These are phyloP conservation scores for Epistrophe grossulariae DNA, from an alignment of 2,888 invertebrate species.

Conservation along the genomic window DNA sequence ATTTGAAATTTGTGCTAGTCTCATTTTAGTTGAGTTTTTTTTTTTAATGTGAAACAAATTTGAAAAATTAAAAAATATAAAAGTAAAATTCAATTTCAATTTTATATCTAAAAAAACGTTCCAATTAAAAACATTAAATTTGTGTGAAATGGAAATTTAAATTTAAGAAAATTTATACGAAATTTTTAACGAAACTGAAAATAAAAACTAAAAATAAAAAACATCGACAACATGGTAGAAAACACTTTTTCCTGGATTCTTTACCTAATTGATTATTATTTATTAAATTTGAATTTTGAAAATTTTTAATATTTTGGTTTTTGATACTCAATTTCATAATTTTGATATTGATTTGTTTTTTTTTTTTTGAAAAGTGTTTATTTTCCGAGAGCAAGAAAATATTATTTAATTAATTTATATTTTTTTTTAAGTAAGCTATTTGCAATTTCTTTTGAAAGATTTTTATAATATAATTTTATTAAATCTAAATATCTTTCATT, in stretches of 20 bases:
- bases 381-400: constrained; percentile 58
- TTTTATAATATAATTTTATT: constrained; percentile 31
- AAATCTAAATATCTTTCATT: constrained; percentile 45
- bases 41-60: constrained; percentile 17
- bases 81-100: not conserved
- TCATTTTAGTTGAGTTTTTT: constrained; percentile 54
- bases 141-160: constrained; percentile 59
- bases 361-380: constrained; percentile 51
- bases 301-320: not conserved
- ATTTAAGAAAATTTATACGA: constrained; percentile 22
- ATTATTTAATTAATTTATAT: constrained; percentile 2
- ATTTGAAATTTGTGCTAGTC: constrained; percentile 56
- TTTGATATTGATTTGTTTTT: constrained; percentile 4
- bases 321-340: constrained; percentile 30
- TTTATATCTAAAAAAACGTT: not conserved
- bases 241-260: constrained; percentile 51
- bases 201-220: constrained; percentile 39
- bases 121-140: constrained; percentile 1
- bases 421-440: constrained; percentile 44
- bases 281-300: constrained; percentile 8
- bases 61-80: not conserved
- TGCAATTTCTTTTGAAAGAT: constrained; percentile 5
- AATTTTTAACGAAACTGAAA: constrained; percentile 19
- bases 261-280: constrained; percentile 40
- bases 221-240: constrained; percentile 58